phyloP scores from a whole-genome alignment of 2,113 vertebrate species.

The Tenebrosternarchus preto region DNA sequence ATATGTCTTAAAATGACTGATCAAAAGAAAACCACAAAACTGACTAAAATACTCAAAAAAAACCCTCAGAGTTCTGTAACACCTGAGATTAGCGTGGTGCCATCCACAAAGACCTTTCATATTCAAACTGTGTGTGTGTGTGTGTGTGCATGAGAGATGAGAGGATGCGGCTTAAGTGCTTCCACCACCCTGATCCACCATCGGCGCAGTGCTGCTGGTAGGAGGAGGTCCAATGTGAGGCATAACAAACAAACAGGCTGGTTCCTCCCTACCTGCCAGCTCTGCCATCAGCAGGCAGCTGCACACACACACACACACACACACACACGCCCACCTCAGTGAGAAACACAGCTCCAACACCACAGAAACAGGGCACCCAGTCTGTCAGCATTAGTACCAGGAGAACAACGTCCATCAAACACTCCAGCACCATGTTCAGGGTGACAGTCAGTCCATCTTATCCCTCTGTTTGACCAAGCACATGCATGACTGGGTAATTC shows the following conservation, averaged over 20 bases:
- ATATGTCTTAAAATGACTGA: too few species aligned
- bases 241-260: constrained; percentile 55
- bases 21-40: too few species aligned
- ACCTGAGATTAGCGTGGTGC: constrained; percentile 50
- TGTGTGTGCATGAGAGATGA: constrained; percentile 18
- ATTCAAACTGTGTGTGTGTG: constrained; percentile 31
- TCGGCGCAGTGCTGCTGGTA: constrained; percentile 23
- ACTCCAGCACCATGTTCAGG: constrained; percentile 23
- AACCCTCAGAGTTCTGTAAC: constrained; percentile 23
- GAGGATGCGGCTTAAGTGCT: constrained; percentile 12
- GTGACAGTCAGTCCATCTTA: constrained; percentile 30
- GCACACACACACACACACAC: too few species aligned
- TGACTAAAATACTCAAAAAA: constrained; percentile 7
- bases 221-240: constrained; percentile 48
- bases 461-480: constrained; percentile 37
- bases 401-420: constrained; percentile 63
- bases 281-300: constrained; percentile 7
- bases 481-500: constrained; percentile 31
- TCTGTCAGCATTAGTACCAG: constrained; percentile 68
- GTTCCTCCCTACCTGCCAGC: constrained; percentile 22
- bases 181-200: not conserved
- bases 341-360: constrained; percentile 64
- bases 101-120: constrained; percentile 29
- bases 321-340: constrained; percentile 49
- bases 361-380: constrained; percentile 61